Base-by-base conservation (phyloP, 2,888 invertebrate species). In the Lordiphosa andalusiaca region DNA sequence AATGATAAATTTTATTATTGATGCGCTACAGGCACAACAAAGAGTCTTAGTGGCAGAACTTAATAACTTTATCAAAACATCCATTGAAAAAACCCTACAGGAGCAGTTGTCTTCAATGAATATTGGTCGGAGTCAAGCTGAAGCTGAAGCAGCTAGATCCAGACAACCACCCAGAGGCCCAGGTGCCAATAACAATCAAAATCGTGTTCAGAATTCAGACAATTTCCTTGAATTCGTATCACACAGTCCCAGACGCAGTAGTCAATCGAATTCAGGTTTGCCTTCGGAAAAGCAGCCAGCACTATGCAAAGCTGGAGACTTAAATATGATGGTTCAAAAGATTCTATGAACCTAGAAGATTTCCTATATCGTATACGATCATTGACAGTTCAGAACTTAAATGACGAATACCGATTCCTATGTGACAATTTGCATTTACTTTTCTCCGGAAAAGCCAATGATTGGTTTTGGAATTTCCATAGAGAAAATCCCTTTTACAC, bases 401-500 rank as follows among this genome's bases (percentile, higher is more conserved):
- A 16, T 4, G 9, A 9, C 16, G 16, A 38, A 9, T 3, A 38
- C 1, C 38, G 2, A 4, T 9, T 38, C 7, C 38, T 38, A 12
- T 38, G 38, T 16, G 38, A 38, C 10, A 38, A 16, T 9, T 16
- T 38, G 2, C 38, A 38, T 38, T 4, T 38, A 9, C 38, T 38
- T 38, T 9, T 38, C 38, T 2, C 16, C 4, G 38, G 38, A 16
- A 39, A 19, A 10, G 39, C 39, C 16, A 9, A 19, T 9, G 38
- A 42, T 25, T 44, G 44, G 25, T 44, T 44, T 6, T 33, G 33
- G 16, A 9, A 44, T 10, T 44, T 44, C 3, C 10, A 44, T 25
- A 6, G 16, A 6, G 16, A 30, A 44, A 44, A 33, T 9, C 10
- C n/a, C 19, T 4, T 16, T 10, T 39, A 39, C 5, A 10, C 4